These are phyloP conservation scores for Hirtodrosophila alboralis DNA, from an alignment of 2,888 invertebrate species.

Conservation along the genomic window DNA sequence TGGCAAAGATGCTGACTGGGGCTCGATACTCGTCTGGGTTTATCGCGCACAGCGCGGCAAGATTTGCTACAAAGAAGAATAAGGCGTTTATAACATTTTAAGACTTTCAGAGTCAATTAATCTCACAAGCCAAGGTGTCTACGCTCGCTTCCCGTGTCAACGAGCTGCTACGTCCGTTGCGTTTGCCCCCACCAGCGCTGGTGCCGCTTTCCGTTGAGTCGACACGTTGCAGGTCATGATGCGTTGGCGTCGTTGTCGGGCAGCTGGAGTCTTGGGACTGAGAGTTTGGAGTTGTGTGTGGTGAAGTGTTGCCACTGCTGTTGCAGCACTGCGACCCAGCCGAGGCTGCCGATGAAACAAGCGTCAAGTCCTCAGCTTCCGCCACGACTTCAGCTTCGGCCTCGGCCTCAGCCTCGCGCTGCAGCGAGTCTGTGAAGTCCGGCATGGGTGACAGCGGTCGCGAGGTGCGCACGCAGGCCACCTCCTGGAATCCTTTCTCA, in stretches of 20 bases:
- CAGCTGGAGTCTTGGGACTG: conserved; percentile 69
- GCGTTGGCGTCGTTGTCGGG: conserved; percentile 40
- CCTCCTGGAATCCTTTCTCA: conserved; percentile 92
- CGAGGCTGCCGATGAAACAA: conserved; percentile 68
- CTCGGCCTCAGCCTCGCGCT: conserved; percentile 59
- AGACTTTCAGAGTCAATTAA: neutral
- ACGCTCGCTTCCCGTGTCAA: conserved; percentile 90
- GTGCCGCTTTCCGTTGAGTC: conserved; percentile 72
- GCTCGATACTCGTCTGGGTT: conserved; percentile 89
- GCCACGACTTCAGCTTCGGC: conserved; percentile 38
- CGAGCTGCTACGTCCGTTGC: conserved; percentile 81
- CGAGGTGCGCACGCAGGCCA: conserved; percentile 91
- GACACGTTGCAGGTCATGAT: conserved; percentile 79
- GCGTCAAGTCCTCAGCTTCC: conserved; percentile 62
- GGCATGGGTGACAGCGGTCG: conserved; percentile 90
- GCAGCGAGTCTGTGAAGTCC: conserved; percentile 85
- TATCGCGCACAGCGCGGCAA: conserved; percentile 79
- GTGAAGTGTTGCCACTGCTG: conserved; percentile 77
- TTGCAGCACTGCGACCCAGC: conserved; percentile 54
- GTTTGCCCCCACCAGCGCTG: conserved; percentile 47
- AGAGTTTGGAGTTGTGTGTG: conserved; percentile 56
- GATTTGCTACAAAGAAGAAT: conserved; percentile 65
- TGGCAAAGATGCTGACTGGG: conserved; percentile 93
- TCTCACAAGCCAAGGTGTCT: conserved; percentile 86
- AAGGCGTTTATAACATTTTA: no score